Evolutionary conservation across 2,797 vertebrate genomes (phyloP), one percentile per base, ranked within the genome.

Genomic region (Tarsius wallacei): DNA sequence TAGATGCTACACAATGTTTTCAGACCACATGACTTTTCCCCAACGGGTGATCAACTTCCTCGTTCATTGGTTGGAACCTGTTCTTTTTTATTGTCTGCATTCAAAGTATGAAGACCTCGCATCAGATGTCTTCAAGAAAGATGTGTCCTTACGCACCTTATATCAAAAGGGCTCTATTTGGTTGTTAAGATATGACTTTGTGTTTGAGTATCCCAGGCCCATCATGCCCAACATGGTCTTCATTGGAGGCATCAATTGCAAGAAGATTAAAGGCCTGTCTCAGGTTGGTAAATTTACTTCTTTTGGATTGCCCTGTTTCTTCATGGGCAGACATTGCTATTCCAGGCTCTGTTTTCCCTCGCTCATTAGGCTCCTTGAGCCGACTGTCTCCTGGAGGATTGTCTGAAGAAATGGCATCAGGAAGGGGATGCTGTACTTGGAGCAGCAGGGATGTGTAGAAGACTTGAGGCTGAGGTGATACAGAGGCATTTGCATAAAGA

Each of bases 221-320:
- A 51, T 99, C 36, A 99, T 99, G 99, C 99, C 99, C 24, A 99
- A 99, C 71, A 97, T 99, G 86, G 76, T 99, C 49, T 95, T 98
- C 42, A 98, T 99, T 10, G 99, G 99, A 16, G 99, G 99, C 42
- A 99, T 98, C 87, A 99, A 98, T 98, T 99, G 99, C 95, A 95
- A 98, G 5, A 77, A 98, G 93, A 98, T 66, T 78, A 98, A 97
- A 15, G 81, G 95, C 47, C 97, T 99, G n/a, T 74, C 98, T 53
- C 93, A 98, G 95, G 99, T 99, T 26, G 26, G 96, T 97, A 33
- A 53, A 7, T 33, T 47, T 28, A 0, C 10, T 31, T 64, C 26
- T 80, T 47, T 57, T 28, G 0, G 42, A 4, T 26, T 6, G 11
- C 12, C 4, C 12, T 31, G 0, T 51, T 36, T 90, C 17, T 71